phyloP scores from a whole-genome alignment of 2,113 vertebrate genomes.

The Zosterops hypoxanthus region DNA sequence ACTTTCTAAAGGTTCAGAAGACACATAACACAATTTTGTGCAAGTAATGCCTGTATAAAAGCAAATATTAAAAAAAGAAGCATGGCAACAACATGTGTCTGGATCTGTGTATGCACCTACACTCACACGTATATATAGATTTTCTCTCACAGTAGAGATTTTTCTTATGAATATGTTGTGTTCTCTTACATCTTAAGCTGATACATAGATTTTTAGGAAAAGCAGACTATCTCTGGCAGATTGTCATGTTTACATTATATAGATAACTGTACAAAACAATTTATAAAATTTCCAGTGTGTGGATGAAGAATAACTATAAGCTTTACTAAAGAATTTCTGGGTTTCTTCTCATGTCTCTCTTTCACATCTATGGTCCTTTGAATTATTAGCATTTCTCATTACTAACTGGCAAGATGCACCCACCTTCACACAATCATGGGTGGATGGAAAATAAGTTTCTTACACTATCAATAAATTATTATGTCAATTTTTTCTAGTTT shows the following conservation, averaged over 20 bases:
- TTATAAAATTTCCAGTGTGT: neutral
- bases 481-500: neutral
- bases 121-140: neutral
- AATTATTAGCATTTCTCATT: neutral
- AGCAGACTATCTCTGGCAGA: neutral
- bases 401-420: neutral
- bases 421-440: neutral
- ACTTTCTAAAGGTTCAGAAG: neutral
- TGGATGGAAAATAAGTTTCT: neutral
- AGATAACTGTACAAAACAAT: neutral
- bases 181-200: neutral
- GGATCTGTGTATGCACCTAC: neutral
- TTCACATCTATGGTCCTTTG: neutral
- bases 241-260: neutral
- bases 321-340: neutral
- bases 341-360: neutral
- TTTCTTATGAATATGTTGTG: neutral
- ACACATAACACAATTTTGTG: neutral
- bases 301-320: neutral
- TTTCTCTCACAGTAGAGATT: neutral
- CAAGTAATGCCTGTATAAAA: neutral
- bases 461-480: neutral
- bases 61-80: neutral
- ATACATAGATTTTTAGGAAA: neutral
- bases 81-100: neutral